Evolutionary conservation across 2,888 invertebrate genomes (phyloP).

Genomic region (Eristalinus sepulchralis): DNA sequence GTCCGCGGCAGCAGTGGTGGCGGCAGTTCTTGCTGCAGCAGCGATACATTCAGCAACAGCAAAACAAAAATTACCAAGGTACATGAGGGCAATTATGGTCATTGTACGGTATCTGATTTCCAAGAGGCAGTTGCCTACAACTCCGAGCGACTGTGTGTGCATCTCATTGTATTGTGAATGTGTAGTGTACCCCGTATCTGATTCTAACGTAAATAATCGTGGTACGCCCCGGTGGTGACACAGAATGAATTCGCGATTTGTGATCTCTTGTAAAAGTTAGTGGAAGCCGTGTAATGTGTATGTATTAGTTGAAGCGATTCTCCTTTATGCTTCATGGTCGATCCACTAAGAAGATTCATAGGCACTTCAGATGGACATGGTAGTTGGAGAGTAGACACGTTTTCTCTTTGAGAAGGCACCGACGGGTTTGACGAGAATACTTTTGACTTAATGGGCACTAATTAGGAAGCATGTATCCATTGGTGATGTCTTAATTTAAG

Average conservation of each 20-base stretch:
- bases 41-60: slow-evolving; percentile 9
- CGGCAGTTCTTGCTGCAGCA: neutral
- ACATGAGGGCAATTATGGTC: slow-evolving; percentile 70
- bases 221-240: slow-evolving; percentile 66
- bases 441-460: neutral
- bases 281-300: slow-evolving; percentile 3
- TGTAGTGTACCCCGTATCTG: slow-evolving; percentile 43
- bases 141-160: slow-evolving; percentile 12
- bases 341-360: neutral
- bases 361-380: neutral
- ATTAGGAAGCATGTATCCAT: neutral
- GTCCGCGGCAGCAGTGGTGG: neutral
- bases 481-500: neutral
- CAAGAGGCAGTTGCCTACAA: slow-evolving; percentile 47
- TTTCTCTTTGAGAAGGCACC: neutral
- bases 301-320: neutral
- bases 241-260: slow-evolving; percentile 69
- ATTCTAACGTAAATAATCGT: slow-evolving; percentile 67
- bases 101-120: slow-evolving; percentile 70
- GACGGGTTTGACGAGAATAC: neutral
- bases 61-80: slow-evolving; percentile 60
- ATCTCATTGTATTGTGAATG: slow-evolving; percentile 30
- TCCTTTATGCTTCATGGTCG: neutral
- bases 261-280: slow-evolving; percentile 51
- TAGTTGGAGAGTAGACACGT: neutral